Percentiles rank a stretch among this genome's conserved stretches.
Evolutionary conservation across 2,113 vertebrate genomes (phyloP).

Genomic region (Elephas maximus): DNA sequence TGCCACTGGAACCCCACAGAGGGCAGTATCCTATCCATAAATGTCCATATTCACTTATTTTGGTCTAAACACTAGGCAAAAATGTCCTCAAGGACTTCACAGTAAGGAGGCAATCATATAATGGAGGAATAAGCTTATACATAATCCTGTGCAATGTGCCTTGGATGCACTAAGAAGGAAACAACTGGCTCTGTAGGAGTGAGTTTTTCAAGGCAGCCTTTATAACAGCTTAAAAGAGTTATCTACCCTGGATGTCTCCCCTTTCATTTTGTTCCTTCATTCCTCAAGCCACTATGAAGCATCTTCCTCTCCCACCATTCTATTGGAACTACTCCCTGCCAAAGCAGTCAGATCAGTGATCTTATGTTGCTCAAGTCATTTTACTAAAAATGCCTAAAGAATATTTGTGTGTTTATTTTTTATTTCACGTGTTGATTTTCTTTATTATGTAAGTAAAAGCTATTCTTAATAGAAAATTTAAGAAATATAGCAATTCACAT

Average conservation of each 20-base stretch:
- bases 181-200: neutral
- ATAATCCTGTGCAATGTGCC: neutral
- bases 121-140: neutral
- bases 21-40: neutral
- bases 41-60: neutral
- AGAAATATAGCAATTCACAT: neutral
- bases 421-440: neutral
- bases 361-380: neutral
- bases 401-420: neutral
- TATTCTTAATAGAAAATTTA: constrained; percentile 5
- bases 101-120: neutral
- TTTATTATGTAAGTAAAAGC: constrained; percentile 2
- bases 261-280: neutral
- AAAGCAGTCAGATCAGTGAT: neutral
- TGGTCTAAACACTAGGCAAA: neutral
- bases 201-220: neutral
- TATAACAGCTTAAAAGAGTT: neutral
- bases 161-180: neutral
- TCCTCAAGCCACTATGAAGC: neutral
- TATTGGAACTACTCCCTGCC: neutral
- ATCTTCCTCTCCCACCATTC: neutral
- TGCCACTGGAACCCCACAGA: neutral
- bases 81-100: neutral
- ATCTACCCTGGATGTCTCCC: neutral
- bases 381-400: neutral